phyloP scores from a whole-genome alignment of 1,140 invertebrate species.

The Coelopa frigida region DNA sequence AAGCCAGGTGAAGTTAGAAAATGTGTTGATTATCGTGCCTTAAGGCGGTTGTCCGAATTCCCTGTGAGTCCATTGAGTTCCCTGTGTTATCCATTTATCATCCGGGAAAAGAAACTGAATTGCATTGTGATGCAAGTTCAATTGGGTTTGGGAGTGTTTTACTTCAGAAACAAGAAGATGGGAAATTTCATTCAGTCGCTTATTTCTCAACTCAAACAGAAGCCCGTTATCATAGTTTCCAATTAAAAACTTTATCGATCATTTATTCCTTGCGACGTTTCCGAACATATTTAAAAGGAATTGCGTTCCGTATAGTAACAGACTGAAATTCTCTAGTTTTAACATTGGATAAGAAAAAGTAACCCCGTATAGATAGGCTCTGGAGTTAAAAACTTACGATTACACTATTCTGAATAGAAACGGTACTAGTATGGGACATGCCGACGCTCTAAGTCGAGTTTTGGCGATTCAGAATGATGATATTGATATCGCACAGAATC shows the following conservation, averaged over 20 bases:
- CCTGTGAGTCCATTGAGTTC: not conserved
- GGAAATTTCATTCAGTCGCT: slow-evolving; percentile 31
- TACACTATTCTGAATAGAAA: not conserved
- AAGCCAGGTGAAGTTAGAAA: no score
- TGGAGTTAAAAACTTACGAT: slow-evolving; percentile 12
- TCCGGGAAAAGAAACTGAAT: not conserved
- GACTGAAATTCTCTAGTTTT: no score
- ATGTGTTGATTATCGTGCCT: no score
- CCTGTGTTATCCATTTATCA: not conserved
- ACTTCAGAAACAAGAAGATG: slow-evolving; percentile 17
- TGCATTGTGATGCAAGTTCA: slow-evolving; percentile 1
- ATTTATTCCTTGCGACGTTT: no score
- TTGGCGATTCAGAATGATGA: not conserved
- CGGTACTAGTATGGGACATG: not conserved
- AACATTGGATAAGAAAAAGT: slow-evolving; percentile 41
- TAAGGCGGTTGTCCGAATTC: no score
- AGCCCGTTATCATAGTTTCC: slow-evolving; percentile 43
- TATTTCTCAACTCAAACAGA: slow-evolving; percentile 44
- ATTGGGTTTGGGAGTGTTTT: not conserved
- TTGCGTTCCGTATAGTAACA: no score
- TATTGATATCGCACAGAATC: not conserved
- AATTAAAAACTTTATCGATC: slow-evolving; percentile 49
- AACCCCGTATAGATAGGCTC: slow-evolving; percentile 33
- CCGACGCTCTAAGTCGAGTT: not conserved
- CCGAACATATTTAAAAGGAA: no score